Evolutionary conservation across 2,113 vertebrate genomes (phyloP).

Genomic region (Aleadryas rufinucha): DNA sequence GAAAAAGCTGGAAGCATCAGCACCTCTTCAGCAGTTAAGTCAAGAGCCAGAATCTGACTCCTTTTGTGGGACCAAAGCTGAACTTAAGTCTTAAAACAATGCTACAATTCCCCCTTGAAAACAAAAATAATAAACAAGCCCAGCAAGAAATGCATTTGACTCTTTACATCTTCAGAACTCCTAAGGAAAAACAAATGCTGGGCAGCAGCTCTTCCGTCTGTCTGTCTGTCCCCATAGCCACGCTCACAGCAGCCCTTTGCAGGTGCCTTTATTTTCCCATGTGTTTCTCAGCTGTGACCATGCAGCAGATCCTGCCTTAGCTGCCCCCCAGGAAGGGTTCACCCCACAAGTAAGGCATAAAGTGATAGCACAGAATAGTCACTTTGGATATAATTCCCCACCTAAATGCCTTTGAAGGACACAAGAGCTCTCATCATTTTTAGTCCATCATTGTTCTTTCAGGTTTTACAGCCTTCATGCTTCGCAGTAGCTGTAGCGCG

Average conservation of each 20-base stretch:
- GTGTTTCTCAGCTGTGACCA: not conserved
- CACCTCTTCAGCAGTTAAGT: not conserved
- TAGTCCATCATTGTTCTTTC: not conserved
- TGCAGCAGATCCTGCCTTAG: not conserved
- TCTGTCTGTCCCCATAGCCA: not conserved
- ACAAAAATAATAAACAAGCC: slow-evolving; percentile 18
- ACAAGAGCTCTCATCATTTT: not conserved
- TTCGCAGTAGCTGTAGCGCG: not conserved
- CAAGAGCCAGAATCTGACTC: not conserved
- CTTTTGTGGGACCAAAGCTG: not conserved
- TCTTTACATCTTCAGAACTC: not conserved
- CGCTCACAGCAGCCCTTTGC: not conserved
- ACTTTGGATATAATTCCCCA: not conserved
- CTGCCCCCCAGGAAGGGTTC: not conserved
- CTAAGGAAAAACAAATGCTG: not conserved
- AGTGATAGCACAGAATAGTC: not conserved
- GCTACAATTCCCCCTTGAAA: not conserved
- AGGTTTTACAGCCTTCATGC: not conserved
- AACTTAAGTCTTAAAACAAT: not conserved
- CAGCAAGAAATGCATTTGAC: not conserved
- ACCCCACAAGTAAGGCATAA: not conserved
- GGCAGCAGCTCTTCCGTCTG: not conserved
- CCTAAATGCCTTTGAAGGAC: not conserved
- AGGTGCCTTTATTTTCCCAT: not conserved
- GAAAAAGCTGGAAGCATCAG: not conserved